A percentile compares a stretch with the other conserved stretches of the same genome.
phyloP scores from a whole-genome alignment of 2,797 vertebrate species.

The Podarcis siculus region DNA sequence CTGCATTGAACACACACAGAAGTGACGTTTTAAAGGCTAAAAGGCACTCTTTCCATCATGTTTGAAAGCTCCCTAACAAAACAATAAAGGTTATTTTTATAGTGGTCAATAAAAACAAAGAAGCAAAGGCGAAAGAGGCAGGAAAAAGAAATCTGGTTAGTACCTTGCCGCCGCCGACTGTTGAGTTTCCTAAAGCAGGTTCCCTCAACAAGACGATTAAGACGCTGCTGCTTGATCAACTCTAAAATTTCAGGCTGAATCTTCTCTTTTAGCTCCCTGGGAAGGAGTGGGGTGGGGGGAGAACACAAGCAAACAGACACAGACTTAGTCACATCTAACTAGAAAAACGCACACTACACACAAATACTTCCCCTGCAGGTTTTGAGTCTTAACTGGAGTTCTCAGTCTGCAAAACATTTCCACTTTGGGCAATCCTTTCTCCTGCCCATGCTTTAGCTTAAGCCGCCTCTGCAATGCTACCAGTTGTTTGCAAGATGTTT shows the following conservation, averaged over 20 bases:
- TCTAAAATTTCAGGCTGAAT: slow-evolving; percentile 99
- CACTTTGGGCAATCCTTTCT: neutral
- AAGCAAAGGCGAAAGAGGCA: neutral
- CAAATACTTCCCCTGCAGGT: neutral
- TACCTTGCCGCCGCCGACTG: slow-evolving; percentile 96
- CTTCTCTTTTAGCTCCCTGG: slow-evolving; percentile 98
- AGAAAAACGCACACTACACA: neutral
- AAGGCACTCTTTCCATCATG: neutral
- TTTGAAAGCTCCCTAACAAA: neutral
- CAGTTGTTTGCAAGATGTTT: neutral
- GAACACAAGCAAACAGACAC: slow-evolving; percentile 46
- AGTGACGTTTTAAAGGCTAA: neutral
- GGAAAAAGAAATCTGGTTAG: slow-evolving; percentile 23
- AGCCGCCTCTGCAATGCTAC: neutral
- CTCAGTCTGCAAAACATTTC: neutral
- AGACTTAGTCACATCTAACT: slow-evolving; percentile 30
- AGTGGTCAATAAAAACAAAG: neutral
- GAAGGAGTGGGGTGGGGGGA: slow-evolving; percentile 57
- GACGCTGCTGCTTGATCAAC: slow-evolving; percentile 97
- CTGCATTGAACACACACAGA: neutral
- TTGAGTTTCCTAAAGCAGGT: slow-evolving; percentile 99
- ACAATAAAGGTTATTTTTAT: neutral
- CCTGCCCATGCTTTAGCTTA: neutral
- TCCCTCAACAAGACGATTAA: slow-evolving; percentile 97
- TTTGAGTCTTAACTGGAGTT: neutral